Evolutionary conservation across 2,888 invertebrate genomes (phyloP).

Genomic region (Mimumesa dahlbomi): DNA sequence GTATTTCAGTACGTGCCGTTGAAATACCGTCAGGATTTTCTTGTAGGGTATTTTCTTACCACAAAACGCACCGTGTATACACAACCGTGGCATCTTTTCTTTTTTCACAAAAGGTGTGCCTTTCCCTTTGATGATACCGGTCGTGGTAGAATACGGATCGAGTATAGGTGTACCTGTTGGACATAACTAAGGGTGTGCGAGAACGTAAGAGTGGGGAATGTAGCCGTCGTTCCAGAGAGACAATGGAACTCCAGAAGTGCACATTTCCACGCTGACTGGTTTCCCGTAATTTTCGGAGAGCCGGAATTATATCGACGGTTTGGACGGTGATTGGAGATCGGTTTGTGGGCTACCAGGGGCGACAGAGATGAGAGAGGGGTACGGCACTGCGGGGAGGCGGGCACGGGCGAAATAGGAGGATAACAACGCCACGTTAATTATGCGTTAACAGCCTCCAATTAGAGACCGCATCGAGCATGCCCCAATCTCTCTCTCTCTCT

Average conservation of each 20-base stretch:
- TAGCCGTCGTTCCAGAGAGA: background rate
- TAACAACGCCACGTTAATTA: constrained; percentile 71
- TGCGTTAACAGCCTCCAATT: constrained; percentile 75
- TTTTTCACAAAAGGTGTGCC: no score
- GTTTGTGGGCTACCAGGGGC: constrained; percentile 48
- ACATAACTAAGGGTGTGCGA: constrained; percentile 20
- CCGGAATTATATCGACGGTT: constrained; percentile 62
- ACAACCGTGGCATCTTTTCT: no score
- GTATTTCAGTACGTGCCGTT: no score
- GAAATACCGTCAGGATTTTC: no score
- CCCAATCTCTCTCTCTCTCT: constrained; percentile 16
- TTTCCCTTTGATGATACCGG: no score
- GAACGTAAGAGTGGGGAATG: background rate
- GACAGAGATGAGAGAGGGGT: constrained; percentile 38
- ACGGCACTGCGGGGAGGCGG: constrained; percentile 32
- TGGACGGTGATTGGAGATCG: constrained; percentile 66
- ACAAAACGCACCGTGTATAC: background rate
- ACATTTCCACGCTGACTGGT: constrained; percentile 64
- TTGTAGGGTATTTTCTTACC: background rate
- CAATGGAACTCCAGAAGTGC: constrained; percentile 17
- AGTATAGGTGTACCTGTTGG: constrained; percentile 39
- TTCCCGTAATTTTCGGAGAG: constrained; percentile 68
- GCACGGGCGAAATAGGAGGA: constrained; percentile 57
- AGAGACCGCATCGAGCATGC: constrained; percentile 67
- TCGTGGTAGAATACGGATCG: no score